Base-by-base conservation (phyloP, 1,140 invertebrate genomes). In the Trypoxylus dichotomus region DNA sequence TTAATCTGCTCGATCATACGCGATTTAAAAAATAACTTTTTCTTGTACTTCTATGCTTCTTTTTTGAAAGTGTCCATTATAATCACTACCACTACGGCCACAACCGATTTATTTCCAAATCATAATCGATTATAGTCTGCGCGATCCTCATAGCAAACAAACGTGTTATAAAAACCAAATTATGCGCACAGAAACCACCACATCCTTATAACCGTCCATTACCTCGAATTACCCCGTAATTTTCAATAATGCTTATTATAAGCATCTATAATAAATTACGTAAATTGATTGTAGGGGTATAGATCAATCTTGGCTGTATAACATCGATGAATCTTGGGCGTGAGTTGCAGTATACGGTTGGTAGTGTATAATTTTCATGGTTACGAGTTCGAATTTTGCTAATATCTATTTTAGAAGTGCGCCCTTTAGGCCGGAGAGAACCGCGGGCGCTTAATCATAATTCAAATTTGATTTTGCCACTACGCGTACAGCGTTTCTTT, bases 331-430 rank as follows among this genome's bases (percentile, higher is more conserved):
- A 68, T 68, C 27, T 24, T 68, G 11, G 24, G 21, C 60, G 60
- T 29, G 24, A 25, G 11, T 68, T 24, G 1, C 21, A 13, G 27
- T 6, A 68, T 68, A 27, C 27, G 24, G 21, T 8, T 27, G 19
- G 27, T 24, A 68, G 5, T 27, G 5, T 68, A 29, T 68, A 68
- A 68, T 68, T 27, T 68, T 27, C 24, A 24, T 21, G n/a, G 24
- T 24, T 63, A 19, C 25, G 60, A 27, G 19, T 63, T 27, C 25
- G 60, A 68, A 29, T 0, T 68, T 68, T 68, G 60, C 60, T 25
- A 68, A 68, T 68, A 68, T 68, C 60, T 68, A 68, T 68, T 68
- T 68, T 68, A 24, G 27, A 68, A 68, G 60, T 27, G 60, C 60
- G 25, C 60, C 60, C 60, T 68, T 24, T 29, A 29, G 60, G 60